Percentiles rank a stretch among this genome's conserved stretches.
These are phyloP conservation scores for Callorhinus ursinus DNA, from an alignment of 2,113 vertebrate species.

Conservation along the genomic window DNA sequence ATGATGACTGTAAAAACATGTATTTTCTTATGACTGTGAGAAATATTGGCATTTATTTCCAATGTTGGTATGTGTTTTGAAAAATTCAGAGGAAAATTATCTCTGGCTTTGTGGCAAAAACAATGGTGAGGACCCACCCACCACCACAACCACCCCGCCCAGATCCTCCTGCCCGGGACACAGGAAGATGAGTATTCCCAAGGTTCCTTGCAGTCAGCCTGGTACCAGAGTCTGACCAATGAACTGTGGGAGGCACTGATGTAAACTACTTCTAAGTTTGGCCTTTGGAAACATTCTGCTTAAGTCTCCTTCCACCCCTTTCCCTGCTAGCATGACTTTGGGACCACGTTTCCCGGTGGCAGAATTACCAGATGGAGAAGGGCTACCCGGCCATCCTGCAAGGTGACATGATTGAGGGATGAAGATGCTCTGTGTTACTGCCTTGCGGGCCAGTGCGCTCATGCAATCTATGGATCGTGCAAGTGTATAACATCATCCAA, in stretches of 20 bases:
- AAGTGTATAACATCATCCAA: neutral
- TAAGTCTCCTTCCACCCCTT: neutral
- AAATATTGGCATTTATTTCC: conserved; percentile 20
- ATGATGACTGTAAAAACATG: neutral
- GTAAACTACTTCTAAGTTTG: neutral
- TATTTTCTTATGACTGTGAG: neutral
- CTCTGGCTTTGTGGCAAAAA: neutral
- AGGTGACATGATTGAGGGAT: neutral
- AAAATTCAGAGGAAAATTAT: conserved; percentile 18
- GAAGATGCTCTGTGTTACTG: neutral
- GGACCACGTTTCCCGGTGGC: neutral
- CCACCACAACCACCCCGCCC: neutral
- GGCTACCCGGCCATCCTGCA: neutral
- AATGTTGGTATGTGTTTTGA: neutral
- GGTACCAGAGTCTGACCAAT: neutral
- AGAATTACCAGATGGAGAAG: neutral
- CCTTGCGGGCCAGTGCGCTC: neutral
- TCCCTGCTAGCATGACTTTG: neutral
- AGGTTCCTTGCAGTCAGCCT: neutral
- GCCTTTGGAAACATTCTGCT: neutral
- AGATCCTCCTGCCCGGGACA: neutral
- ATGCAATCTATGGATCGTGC: neutral
- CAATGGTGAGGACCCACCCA: neutral
- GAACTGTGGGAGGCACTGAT: neutral
- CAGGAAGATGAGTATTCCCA: neutral